These are phyloP conservation scores for Polypterus bichir DNA, from an alignment of 2,113 vertebrate species.

Conservation along the genomic window DNA sequence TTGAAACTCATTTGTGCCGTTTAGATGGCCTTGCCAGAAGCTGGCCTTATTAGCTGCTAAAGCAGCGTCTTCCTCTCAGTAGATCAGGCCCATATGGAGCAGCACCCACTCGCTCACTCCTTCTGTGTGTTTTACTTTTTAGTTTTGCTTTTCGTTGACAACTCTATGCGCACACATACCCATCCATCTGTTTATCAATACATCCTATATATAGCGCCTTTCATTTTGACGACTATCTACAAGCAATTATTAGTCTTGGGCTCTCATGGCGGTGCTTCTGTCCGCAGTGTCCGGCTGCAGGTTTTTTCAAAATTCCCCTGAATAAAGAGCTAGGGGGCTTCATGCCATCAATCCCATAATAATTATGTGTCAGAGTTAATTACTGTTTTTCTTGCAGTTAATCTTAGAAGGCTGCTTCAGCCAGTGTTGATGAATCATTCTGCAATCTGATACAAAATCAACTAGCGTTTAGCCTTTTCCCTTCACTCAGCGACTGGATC, in stretches of 20 bases:
- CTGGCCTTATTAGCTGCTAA: slow-evolving; percentile 63
- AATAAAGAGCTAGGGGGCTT: slow-evolving; percentile 38
- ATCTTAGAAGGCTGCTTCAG: slow-evolving; percentile 50
- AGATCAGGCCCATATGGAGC: too few species aligned
- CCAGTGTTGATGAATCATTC: slow-evolving; percentile 45
- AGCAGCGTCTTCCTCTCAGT: slow-evolving; percentile 42
- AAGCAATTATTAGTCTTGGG: too few species aligned
- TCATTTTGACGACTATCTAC: too few species aligned
- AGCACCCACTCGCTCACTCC: too few species aligned
- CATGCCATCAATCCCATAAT: slow-evolving; percentile 73
- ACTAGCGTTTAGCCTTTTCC: slow-evolving; percentile 2
- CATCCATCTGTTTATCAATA: too few species aligned
- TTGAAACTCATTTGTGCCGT: slow-evolving; percentile 46
- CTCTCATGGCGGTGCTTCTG: too few species aligned
- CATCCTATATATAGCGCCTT: too few species aligned
- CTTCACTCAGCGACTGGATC: neutral
- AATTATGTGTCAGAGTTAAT: slow-evolving; percentile 75
- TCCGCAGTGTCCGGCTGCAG: too few species aligned
- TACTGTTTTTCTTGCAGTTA: slow-evolving; percentile 52
- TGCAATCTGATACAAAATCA: slow-evolving; percentile 53
- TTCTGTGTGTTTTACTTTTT: too few species aligned
- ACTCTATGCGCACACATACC: too few species aligned
- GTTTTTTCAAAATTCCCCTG: too few species aligned
- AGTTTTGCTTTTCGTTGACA: too few species aligned
- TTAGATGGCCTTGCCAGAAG: slow-evolving; percentile 56